A percentile compares a stretch with the other conserved stretches of the same genome.
Conservation (phyloP, 2,888 invertebrate genomes). For the Stramonita haemastoma region DNA sequence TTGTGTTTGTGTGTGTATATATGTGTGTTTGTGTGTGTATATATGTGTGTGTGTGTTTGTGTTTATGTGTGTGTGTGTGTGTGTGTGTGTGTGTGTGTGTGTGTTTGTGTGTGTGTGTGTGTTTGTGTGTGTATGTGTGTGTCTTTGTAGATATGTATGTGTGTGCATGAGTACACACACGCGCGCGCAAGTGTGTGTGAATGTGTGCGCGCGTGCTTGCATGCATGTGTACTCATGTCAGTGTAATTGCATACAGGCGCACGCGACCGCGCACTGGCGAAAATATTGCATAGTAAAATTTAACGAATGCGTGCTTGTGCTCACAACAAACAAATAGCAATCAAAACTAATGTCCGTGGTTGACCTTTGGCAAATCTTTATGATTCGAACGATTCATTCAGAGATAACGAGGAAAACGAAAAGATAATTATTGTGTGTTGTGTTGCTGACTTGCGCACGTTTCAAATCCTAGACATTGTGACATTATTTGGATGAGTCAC, state of each 20-base stretch:
- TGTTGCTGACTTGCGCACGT: too few species aligned
- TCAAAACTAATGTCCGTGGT: background rate
- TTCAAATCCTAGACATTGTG: too few species aligned
- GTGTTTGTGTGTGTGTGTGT: background rate
- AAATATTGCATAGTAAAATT: too few species aligned
- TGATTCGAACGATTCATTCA: background rate
- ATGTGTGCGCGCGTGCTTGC: background rate
- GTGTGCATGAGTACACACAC: background rate
- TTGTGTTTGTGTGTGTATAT: too few species aligned
- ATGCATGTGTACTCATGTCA: background rate
- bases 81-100: background rate
- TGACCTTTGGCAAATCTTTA: background rate
- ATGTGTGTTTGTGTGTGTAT: background rate
- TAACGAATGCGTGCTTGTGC: background rate
- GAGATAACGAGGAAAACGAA: background rate
- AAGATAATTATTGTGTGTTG: too few species aligned
- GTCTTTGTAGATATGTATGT: background rate
- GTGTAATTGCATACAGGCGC: background rate
- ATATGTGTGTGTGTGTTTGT: background rate
- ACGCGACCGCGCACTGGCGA: background rate
- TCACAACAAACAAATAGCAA: background rate
- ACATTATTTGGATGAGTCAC: too few species aligned
- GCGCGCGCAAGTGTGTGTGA: background rate
- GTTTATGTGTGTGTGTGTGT: background rate
- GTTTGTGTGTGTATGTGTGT: background rate